A percentile compares a stretch with the other conserved stretches of the same genome.
Conservation (phyloP, 2,888 invertebrate species). For the Nymphalis polychloros region DNA sequence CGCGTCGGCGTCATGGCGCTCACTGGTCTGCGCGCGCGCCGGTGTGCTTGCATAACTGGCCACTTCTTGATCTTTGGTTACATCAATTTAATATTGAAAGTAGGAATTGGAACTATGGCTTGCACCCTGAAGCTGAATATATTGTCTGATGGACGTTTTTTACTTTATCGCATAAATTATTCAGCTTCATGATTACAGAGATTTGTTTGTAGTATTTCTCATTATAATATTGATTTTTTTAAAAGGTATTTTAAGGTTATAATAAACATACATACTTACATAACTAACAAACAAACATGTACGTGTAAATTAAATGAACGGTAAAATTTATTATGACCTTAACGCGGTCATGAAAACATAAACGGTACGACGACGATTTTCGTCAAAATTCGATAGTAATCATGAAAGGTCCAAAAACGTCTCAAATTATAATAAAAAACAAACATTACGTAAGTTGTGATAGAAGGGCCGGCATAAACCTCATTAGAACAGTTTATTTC, state of each 20-base stretch:
- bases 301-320: no score
- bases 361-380: background rate
- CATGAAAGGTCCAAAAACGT: background rate
- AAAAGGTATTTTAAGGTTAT: no score
- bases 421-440: constrained; percentile 7
- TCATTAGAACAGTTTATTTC: constrained; percentile 30
- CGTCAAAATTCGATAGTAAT: background rate
- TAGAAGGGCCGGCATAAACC: constrained; percentile 6
- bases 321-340: background rate
- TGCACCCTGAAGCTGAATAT: background rate
- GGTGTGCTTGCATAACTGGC: constrained; percentile 24
- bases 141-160: no score
- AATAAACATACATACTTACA: no score
- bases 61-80: constrained; percentile 4
- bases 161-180: no score
- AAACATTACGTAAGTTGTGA: constrained; percentile 15
- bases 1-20: constrained; percentile 43
- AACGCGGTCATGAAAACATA: background rate
- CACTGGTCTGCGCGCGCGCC: constrained; percentile 34
- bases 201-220: no score
- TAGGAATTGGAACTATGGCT: constrained; percentile 10
- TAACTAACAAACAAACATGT: no score
- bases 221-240: no score
- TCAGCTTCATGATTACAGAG: no score
- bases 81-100: constrained; percentile 17